These are phyloP conservation scores for Isaurus tuberculatus DNA, from an alignment of 92 coral and sea anemone genomes.

Conservation along the genomic window DNA sequence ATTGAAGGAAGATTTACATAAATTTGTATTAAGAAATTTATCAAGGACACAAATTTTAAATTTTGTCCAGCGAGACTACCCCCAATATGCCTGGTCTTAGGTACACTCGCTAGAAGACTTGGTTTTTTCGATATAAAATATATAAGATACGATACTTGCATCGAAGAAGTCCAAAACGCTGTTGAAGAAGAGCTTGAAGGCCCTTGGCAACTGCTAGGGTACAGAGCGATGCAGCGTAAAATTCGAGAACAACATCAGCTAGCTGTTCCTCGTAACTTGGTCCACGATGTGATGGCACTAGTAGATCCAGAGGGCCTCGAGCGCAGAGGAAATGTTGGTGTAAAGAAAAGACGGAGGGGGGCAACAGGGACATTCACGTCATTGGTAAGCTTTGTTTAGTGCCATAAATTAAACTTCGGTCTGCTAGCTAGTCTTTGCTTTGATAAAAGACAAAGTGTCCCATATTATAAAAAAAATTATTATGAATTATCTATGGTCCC, in stretches of 20 bases:
- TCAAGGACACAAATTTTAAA: neutral
- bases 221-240: slow-evolving; percentile 51
- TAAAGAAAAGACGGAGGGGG: slow-evolving; percentile 1
- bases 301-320: slow-evolving; percentile 69
- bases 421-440: too few species aligned
- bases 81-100: slow-evolving; percentile 15
- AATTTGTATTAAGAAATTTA: neutral
- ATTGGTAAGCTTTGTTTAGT: too few species aligned
- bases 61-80: slow-evolving; percentile 1
- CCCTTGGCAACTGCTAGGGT: slow-evolving; percentile 46
- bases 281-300: slow-evolving; percentile 56
- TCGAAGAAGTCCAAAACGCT: slow-evolving; percentile 39
- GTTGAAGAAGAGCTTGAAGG: slow-evolving; percentile 37
- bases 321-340: slow-evolving; percentile 47
- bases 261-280: slow-evolving; percentile 44
- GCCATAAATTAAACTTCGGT: too few species aligned
- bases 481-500: too few species aligned
- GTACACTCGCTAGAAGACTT: neutral
- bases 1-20: neutral
- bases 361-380: neutral
- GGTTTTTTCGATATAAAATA: neutral
- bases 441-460: too few species aligned
- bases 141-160: slow-evolving; percentile 17
- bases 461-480: too few species aligned
- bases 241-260: slow-evolving; percentile 54